Conservation (phyloP, 92 coral and sea anemone genomes). For the Hydrozoanthus gracilis region DNA sequence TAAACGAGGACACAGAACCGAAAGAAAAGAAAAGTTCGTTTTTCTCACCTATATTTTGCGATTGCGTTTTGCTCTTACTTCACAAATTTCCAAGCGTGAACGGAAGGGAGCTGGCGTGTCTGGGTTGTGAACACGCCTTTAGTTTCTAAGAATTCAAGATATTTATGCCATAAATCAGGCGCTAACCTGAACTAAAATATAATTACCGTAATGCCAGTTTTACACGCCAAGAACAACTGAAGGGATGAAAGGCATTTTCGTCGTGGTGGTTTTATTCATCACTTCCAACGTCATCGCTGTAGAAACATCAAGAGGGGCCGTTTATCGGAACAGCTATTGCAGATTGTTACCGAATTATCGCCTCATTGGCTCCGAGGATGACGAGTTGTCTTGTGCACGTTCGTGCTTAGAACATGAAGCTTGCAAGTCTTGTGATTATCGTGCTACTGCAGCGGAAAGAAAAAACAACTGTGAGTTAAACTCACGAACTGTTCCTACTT, state of each 20-base stretch:
- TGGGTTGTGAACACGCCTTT: too few species aligned
- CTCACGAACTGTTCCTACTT: neutral
- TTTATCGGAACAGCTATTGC: neutral
- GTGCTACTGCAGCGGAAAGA: neutral
- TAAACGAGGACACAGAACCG: too few species aligned
- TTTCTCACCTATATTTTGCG: too few species aligned
- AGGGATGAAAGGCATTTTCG: neutral
- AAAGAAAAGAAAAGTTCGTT: too few species aligned
- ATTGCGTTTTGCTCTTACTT: too few species aligned
- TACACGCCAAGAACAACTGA: neutral
- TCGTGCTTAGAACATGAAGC: neutral
- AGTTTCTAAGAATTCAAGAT: too few species aligned
- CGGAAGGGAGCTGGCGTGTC: too few species aligned
- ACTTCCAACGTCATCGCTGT: neutral
- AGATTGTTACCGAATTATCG: neutral
- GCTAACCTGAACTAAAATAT: too few species aligned
- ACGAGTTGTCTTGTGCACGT: neutral
- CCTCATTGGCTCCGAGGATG: neutral
- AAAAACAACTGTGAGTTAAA: neutral
- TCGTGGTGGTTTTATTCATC: neutral
- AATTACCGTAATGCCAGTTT: too few species aligned
- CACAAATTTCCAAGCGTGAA: too few species aligned
- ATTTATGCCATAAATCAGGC: too few species aligned
- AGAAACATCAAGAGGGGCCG: neutral
- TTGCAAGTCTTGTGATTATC: slow-evolving; percentile 3